These are phyloP conservation scores for Hemichromis elongatus DNA, from an alignment of 2,113 vertebrate species.

Conservation along the genomic window DNA sequence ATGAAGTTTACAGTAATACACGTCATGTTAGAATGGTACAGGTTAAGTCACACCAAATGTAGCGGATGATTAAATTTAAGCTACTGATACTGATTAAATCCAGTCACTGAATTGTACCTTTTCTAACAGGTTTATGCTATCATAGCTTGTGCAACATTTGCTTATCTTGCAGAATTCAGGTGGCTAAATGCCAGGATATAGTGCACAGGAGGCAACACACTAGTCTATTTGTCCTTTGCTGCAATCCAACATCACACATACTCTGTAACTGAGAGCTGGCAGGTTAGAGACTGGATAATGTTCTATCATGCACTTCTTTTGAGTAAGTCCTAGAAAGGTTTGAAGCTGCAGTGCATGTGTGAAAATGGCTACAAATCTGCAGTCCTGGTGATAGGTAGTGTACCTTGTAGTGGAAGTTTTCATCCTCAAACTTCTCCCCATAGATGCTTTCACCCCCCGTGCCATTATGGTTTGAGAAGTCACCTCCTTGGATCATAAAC, in stretches of 20 bases:
- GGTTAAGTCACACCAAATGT: not conserved
- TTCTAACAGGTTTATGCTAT: not conserved
- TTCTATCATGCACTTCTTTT: not conserved
- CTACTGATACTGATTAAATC: not conserved
- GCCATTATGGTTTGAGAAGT: conserved; percentile 96
- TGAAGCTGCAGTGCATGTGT: not conserved
- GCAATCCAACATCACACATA: not conserved
- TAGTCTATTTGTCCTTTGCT: not conserved
- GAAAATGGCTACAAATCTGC: not conserved
- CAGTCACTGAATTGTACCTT: not conserved
- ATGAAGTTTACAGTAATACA: not conserved
- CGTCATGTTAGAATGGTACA: not conserved
- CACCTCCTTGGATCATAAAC: conserved; percentile 97
- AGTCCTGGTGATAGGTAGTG: not conserved
- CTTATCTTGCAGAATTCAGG: not conserved
- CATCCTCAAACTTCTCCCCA: conserved; percentile 97
- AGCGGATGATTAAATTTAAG: not conserved
- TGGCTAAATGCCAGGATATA: not conserved
- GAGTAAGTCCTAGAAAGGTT: not conserved
- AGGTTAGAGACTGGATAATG: not conserved
- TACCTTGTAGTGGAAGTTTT: conserved; percentile 97
- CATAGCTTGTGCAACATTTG: not conserved
- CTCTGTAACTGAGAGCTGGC: not conserved
- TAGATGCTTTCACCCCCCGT: conserved; percentile 98
- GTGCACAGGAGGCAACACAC: not conserved